Base-by-base conservation (phyloP, 2,888 invertebrate genomes). In the Orthosia gothica region DNA sequence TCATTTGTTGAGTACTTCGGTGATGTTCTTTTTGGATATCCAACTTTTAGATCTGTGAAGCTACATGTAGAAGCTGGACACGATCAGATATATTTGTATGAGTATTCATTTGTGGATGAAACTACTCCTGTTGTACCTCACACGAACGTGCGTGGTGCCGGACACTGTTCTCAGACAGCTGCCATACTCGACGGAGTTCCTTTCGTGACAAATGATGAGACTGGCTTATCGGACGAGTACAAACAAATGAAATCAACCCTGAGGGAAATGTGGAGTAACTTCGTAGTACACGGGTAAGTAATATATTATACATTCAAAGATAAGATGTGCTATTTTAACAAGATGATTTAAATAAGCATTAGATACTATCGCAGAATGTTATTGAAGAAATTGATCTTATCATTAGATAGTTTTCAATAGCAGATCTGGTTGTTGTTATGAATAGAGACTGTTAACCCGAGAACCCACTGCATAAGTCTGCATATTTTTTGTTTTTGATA, bases 11-110 rank as follows among this genome's bases (percentile, higher is more conserved):
- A 90, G 61, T 93, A 87, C 57, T 88, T 89, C 64, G 76, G 91
- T 9, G 96, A 97, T 96, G 49, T 87, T 9, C 0, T 89, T 0
- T 91, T 93, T 76, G 82, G 74, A 4, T 91, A 89, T 78, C 83
- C 91, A 5, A 89, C 88, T 62, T 70, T 91, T 7, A 89, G 89
- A 74, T 84, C 90, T 7, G 76, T 89, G 3, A 90, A 87, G 57
- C 47, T 91, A 32, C 89, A 89, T 5, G 72, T 70, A 2, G 76
- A 85, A 69, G 75, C 83, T 23, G 89, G 90, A 3, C 85, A 91
- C 65, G 70, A 92, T 57, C 77, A 88, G 59, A 86, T 92, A 69
- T 93, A 90, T 79, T 80, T 93, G 18, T 93, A 92, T 74, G 88
- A 91, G 70, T 93, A 92, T 82, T 89, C 90, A 0, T 93, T 90